Base-by-base conservation (phyloP, 92 coral and sea anemone genomes). In the Anthopleura xanthogrammica region DNA sequence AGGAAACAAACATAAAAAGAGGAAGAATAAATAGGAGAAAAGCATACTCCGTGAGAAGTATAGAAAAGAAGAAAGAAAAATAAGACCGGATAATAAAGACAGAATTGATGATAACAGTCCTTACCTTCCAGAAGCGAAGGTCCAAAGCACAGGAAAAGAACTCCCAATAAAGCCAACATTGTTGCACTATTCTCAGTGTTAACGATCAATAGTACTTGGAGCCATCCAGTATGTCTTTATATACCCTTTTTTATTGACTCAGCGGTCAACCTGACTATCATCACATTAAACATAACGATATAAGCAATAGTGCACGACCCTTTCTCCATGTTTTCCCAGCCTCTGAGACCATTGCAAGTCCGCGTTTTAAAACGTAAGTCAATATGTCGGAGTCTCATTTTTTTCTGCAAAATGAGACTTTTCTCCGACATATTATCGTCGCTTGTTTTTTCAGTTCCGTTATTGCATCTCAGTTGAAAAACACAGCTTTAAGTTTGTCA, bases 51-150 rank as follows among this genome's bases (percentile, higher is more conserved):
- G 9, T 5, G 9, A 46, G 9, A 46, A 46, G 50, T 9, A 46
- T 5, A 46, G 50, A 46, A 9, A 9, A 46, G 9, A 9, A 46
- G 9, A 54, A 14, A 11, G 11, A 50, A 6, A 50, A 6, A 50
- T 5, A 50, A 1, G 54, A 2, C 11, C 54, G 11, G 11, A 6
- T 6, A 50, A 29, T 29, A 29, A 13, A 54, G 16, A 12, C 58
- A 54, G 16, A n/a, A n/a, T 62, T 62, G 2, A 36, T 7, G 12
- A 65, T 20, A 8, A 20, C 7, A 65, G 12, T 11, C 14, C 43
- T 68, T 68, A 68, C 74, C 74, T 23, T 68, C 74, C 29, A 68
- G 41, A 22, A 68, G 43, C 8, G 74, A 68, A 11, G 74, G 74
- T 5, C 74, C 74, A 36, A 68, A 68, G 16, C 74, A 68, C 43